Evolutionary conservation across 2,888 invertebrate genomes (phyloP), one percentile per base, ranked within the genome.

Genomic region (Globia sparganii): DNA sequence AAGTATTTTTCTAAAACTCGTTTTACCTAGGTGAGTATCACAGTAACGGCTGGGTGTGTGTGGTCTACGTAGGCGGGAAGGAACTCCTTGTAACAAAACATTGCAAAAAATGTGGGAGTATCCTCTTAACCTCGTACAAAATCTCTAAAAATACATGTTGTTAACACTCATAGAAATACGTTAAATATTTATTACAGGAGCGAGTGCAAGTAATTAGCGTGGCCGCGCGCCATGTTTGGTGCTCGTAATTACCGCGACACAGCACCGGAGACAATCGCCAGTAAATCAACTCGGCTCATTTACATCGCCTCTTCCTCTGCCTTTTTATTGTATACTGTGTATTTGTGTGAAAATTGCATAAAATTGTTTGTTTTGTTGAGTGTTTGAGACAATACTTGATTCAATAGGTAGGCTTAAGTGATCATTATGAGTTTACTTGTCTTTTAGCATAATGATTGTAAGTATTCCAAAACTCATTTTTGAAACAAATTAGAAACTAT

Each of bases 241-340:
- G 43, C 1, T 58, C 34, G n/a, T 80, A 83, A 86, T 84, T 62
- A 88, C 56, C 64, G 49, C 40, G 56, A 37, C 71, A 77, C 69
- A 49, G 78, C 61, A 13, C 76, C 43, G 34, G 21, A 85, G 77
- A 88, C 88, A 88, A 85, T 88, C 31, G 88, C 21, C 88, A 78
- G 85, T 89, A 89, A 88, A 86, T 88, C 83, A 88, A 81, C 56
- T 53, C 8, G 13, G 15, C 73, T 81, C 75, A 89, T 89, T 88
- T 86, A 75, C 88, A 89, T 88, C 18, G 15, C 34, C 61, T 74
- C 68, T 43, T 75, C 73, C 62, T 75, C 49, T 77, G 28, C 31
- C 4, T 71, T 73, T 86, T 79, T 86, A 69, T 72, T 68, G 56
- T 31, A 15, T 58, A 66, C 56, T 78, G 81, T 83, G 40, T 31